Conservation (phyloP, 2,888 invertebrate genomes). For the Sturmia bella region DNA sequence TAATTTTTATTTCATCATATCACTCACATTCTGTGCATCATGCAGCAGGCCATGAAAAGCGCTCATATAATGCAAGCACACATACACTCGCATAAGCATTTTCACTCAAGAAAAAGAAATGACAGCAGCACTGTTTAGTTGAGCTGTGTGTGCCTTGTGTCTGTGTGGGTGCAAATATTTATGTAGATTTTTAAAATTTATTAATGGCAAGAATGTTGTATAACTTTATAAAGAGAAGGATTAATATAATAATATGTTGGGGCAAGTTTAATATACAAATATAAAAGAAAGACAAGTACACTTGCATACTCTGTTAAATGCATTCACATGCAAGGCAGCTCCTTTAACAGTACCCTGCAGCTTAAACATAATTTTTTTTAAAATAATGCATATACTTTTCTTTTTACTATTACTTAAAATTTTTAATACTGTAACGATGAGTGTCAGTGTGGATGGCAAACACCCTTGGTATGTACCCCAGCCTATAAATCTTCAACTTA, state of each 20-base stretch:
- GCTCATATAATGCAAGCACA: not conserved
- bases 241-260: constrained; percentile 58
- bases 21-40: constrained; percentile 39
- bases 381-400: too few species aligned
- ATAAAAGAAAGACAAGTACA: not conserved
- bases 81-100: not conserved
- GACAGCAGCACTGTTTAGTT: constrained; percentile 10
- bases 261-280: constrained; percentile 34
- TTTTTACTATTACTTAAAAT: too few species aligned
- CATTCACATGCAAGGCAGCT: not conserved
- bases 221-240: constrained; percentile 58
- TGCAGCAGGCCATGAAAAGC: constrained; percentile 31
- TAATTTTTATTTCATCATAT: constrained; percentile 61
- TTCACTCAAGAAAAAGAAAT: not conserved
- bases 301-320: not conserved
- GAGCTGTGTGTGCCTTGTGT: too few species aligned
- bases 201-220: constrained; percentile 61
- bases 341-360: too few species aligned
- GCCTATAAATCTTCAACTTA: too few species aligned
- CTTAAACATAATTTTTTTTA: too few species aligned
- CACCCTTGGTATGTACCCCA: too few species aligned
- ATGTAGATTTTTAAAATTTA: constrained; percentile 39
- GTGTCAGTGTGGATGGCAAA: too few species aligned
- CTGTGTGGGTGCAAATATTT: not conserved
- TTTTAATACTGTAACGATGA: too few species aligned